Evolutionary conservation across 2,113 vertebrate species (phyloP).

Genomic region (Promerops cafer): DNA sequence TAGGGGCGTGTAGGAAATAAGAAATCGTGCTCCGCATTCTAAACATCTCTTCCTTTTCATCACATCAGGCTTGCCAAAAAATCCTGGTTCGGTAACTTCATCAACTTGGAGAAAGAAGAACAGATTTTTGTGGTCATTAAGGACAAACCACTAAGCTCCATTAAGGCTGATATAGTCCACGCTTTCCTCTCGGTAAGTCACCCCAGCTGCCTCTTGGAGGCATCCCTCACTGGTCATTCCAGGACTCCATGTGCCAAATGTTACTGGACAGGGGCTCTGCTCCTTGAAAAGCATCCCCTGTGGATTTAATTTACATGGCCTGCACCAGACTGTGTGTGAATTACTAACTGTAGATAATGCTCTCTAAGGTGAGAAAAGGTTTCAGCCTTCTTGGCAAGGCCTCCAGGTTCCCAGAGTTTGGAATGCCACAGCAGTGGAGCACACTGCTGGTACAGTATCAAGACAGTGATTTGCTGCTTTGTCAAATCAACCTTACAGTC

Average conservation of each 20-base stretch:
- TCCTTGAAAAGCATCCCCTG: neutral
- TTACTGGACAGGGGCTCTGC: neutral
- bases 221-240: neutral
- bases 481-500: neutral
- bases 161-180: conserved; percentile 98
- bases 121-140: conserved; percentile 98
- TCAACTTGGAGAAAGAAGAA: conserved; percentile 98
- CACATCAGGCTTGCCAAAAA: conserved; percentile 95
- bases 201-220: neutral
- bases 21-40: neutral
- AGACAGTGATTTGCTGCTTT: neutral
- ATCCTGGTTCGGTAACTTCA: conserved; percentile 99
- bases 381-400: neutral
- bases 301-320: neutral
- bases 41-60: neutral
- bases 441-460: neutral
- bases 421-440: neutral
- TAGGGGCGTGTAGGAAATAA: neutral
- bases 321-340: neutral
- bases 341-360: neutral
- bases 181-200: conserved; percentile 95
- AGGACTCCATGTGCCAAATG: neutral
- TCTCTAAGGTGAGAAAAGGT: neutral
- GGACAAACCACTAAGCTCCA: conserved; percentile 97
- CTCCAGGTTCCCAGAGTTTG: neutral